A percentile compares a stretch with the other conserved stretches of the same genome.
phyloP scores from a whole-genome alignment of 2,113 vertebrate genomes.

The Syrrhaptes paradoxus region DNA sequence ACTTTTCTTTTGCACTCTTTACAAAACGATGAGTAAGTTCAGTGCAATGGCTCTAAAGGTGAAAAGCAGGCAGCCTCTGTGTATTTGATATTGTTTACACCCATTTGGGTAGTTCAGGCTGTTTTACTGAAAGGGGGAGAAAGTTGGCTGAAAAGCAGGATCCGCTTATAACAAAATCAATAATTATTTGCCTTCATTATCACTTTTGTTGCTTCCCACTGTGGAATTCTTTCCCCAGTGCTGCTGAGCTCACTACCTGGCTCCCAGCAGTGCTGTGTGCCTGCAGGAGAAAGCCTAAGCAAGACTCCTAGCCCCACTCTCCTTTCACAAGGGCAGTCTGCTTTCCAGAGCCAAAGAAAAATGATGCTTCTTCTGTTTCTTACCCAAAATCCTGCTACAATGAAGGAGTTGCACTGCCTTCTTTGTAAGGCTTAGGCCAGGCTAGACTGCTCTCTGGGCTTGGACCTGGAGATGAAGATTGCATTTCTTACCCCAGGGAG shows the following conservation, averaged over 20 bases:
- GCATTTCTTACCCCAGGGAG: accelerated
- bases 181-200: not conserved
- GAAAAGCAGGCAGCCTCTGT: not conserved
- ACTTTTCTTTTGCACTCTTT: not conserved
- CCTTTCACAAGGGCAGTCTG: not conserved
- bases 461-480: not conserved
- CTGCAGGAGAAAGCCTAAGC: not conserved
- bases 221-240: not conserved
- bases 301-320: not conserved
- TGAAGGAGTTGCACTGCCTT: not conserved
- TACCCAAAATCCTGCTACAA: not conserved
- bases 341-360: not conserved
- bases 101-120: not conserved
- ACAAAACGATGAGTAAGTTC: not conserved
- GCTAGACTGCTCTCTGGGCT: not conserved
- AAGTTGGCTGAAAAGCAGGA: not conserved
- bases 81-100: not conserved
- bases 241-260: not conserved
- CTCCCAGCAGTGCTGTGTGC: not conserved
- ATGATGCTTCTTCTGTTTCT: not conserved
- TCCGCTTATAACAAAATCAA: not conserved
- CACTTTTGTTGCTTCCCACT: not conserved
- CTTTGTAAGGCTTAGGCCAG: accelerated
- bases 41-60: not conserved
- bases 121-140: not conserved